Evolutionary conservation across 2,888 invertebrate genomes (phyloP).

Genomic region (Sarcophaga subvicina): DNA sequence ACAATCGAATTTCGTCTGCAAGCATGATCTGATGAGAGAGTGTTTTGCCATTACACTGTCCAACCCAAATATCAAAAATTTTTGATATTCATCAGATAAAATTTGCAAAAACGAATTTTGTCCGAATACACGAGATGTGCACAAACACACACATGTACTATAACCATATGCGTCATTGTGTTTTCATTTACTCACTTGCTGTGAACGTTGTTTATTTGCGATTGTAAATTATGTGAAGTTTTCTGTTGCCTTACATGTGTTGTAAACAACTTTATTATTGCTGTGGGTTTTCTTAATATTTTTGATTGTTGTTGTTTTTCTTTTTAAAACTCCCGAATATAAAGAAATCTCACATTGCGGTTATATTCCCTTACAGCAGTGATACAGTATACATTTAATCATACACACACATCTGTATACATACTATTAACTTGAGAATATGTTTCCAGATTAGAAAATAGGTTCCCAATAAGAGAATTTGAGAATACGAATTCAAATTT

Average conservation of each 20-base stretch:
- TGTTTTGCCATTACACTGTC: no score
- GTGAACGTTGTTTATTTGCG: background rate
- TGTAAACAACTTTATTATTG: constrained; percentile 2
- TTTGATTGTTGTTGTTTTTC: background rate
- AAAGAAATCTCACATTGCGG: background rate
- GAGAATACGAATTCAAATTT: no score
- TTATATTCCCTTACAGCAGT: no score
- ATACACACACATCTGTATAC: constrained; percentile 7
- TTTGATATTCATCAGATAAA: no score
- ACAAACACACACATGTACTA: background rate
- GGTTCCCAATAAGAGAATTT: no score
- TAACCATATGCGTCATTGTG: background rate
- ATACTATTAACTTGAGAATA: background rate
- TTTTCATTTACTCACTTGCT: background rate
- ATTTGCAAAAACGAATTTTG: no score
- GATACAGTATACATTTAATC: background rate
- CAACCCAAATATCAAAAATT: no score
- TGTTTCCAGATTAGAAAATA: no score
- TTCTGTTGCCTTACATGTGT: constrained; percentile 7
- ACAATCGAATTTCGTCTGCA: no score
- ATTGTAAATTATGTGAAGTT: background rate
- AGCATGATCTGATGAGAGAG: no score
- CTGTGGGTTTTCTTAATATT: background rate
- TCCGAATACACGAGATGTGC: no score
- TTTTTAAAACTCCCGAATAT: background rate